These are phyloP conservation scores for Melanostoma mellinum DNA, from an alignment of 2,888 invertebrate species.

Conservation along the genomic window DNA sequence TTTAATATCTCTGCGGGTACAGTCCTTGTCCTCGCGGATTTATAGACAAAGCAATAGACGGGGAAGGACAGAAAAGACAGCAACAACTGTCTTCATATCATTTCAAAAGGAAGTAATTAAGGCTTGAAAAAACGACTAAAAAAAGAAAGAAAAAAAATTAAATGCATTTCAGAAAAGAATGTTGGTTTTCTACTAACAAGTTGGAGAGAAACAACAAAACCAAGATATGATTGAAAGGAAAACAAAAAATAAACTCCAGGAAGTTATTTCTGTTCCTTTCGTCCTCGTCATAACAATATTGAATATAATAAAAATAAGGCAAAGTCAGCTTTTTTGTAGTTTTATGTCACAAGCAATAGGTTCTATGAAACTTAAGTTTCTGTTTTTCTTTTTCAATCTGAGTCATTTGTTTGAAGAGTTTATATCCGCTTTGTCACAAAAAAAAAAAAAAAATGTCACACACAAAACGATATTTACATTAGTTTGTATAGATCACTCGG, in stretches of 20 bases:
- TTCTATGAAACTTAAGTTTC: conserved; percentile 2
- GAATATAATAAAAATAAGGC: conserved; percentile 44
- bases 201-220: conserved; percentile 28
- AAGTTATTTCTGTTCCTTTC: conserved; percentile 62
- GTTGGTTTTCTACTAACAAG: conserved; percentile 45
- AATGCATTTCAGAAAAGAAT: conserved; percentile 54
- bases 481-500: not conserved
- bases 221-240: conserved; percentile 57
- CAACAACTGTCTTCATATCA: conserved; percentile 54
- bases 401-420: conserved; percentile 6
- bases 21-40: conserved; percentile 48
- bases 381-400: conserved; percentile 4
- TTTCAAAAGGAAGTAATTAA: conserved; percentile 67
- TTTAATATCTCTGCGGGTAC: conserved; percentile 62
- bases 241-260: conserved; percentile 58
- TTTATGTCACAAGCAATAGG: conserved; percentile 22
- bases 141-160: conserved; percentile 42
- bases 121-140: conserved; percentile 30
- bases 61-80: conserved; percentile 33
- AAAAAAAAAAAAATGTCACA: conserved; percentile 20
- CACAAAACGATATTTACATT: not conserved
- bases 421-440: conserved; percentile 11
- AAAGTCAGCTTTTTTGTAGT: not conserved
- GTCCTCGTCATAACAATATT: conserved; percentile 38
- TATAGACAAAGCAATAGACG: conserved; percentile 45